Conservation (phyloP, 1,140 invertebrate genomes). For the Tenebrio molitor region DNA sequence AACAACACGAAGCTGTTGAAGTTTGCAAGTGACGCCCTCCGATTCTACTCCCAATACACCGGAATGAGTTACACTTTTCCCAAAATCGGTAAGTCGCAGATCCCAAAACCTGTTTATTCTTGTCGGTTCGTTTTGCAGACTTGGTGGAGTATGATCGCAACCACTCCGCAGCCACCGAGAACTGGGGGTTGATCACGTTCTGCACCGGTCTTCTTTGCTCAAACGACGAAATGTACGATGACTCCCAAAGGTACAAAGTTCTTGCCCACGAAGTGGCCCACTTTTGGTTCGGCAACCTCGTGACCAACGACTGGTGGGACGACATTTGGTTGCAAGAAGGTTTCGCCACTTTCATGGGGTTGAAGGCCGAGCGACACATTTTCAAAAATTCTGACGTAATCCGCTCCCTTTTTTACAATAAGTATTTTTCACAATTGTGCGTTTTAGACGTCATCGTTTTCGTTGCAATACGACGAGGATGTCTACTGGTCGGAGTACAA, state of each 20-base stretch:
- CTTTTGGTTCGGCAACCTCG: slow-evolving; percentile 80
- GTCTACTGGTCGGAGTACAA: slow-evolving; percentile 70
- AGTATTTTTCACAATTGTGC: background rate
- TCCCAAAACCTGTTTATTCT: background rate
- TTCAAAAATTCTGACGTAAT: too few relatives aligned
- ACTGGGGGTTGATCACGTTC: slow-evolving; percentile 75
- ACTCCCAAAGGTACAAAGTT: slow-evolving; percentile 72
- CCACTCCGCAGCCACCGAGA: slow-evolving; percentile 84
- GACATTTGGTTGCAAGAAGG: slow-evolving; percentile 90
- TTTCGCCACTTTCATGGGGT: slow-evolving; percentile 69
- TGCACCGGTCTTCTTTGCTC: slow-evolving; percentile 75
- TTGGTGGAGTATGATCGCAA: slow-evolving; percentile 92
- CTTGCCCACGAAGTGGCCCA: slow-evolving; percentile 76
- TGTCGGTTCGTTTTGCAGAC: slow-evolving; percentile 76
- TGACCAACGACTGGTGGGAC: slow-evolving; percentile 84
- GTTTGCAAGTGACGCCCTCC: slow-evolving; percentile 79
- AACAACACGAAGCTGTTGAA: slow-evolving; percentile 71
- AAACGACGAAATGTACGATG: slow-evolving; percentile 61
- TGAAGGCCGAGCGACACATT: background rate
- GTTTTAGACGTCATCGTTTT: slow-evolving; percentile 68
- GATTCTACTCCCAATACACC: slow-evolving; percentile 85
- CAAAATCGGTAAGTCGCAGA: slow-evolving; percentile 67
- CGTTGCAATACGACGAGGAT: slow-evolving; percentile 69
- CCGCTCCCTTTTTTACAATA: background rate
- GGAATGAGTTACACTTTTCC: slow-evolving; percentile 78